phyloP scores from a whole-genome alignment of 1,140 invertebrate species.

The Ptiloglossa arizonensis region DNA sequence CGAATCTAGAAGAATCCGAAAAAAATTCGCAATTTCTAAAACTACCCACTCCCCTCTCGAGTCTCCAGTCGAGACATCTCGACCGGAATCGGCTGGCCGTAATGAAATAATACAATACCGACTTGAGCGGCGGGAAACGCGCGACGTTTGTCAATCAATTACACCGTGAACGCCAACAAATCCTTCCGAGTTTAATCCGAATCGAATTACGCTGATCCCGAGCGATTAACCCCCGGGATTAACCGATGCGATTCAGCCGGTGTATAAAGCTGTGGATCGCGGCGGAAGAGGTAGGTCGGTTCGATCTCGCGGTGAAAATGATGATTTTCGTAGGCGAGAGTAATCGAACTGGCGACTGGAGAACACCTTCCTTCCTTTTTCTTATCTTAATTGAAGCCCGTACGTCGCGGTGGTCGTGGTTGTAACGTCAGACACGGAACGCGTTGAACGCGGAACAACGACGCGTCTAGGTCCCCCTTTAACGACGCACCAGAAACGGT shows the following conservation, averaged over 20 bases:
- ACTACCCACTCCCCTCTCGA: no score
- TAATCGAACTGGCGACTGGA: conserved; percentile 36
- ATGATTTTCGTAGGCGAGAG: neutral
- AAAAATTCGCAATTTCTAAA: no score
- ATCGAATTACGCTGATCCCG: conserved; percentile 35
- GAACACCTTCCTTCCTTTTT: conserved; percentile 62
- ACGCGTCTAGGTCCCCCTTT: no score
- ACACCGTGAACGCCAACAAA: neutral
- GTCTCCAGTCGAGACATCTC: no score
- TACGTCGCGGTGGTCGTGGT: no score
- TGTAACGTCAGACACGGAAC: no score
- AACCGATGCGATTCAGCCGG: conserved; percentile 11
- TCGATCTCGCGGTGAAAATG: no score
- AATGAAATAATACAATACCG: no score
- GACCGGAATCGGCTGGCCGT: no score
- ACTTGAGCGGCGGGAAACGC: no score
- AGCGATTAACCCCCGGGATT: conserved; percentile 41
- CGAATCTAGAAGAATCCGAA: no score
- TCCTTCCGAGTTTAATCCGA: neutral
- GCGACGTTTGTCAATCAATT: neutral
- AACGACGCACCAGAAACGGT: conserved; percentile 62
- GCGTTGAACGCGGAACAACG: no score
- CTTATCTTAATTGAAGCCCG: conserved; percentile 57
- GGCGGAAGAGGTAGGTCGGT: neutral
- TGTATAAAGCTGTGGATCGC: neutral